Conservation (phyloP, 2,113 vertebrate genomes). For the human region DNA sequence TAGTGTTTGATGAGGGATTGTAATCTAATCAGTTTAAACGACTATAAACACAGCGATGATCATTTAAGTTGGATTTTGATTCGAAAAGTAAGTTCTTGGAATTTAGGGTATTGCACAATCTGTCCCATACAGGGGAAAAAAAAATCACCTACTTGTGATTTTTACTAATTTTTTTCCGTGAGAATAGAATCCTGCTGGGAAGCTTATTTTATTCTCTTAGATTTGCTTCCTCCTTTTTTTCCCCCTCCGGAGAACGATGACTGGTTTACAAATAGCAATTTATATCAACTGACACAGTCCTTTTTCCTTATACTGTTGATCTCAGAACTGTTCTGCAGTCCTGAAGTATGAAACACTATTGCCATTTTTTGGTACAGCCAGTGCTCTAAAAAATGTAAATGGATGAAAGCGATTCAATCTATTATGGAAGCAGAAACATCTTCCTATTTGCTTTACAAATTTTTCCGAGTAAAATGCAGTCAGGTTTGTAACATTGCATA, state of each 20-base stretch:
- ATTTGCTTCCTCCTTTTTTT: not conserved
- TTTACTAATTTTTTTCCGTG: not conserved
- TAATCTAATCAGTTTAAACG: not conserved
- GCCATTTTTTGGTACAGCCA: conserved; percentile 30
- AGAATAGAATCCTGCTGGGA: not conserved
- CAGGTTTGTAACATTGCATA: conserved; percentile 11
- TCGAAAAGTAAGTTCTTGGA: not conserved
- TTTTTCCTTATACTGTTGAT: conserved; percentile 54
- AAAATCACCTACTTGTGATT: not conserved
- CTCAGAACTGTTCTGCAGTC: conserved; percentile 38
- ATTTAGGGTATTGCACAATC: not conserved
- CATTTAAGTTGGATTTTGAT: conserved; percentile 16
- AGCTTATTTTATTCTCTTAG: conserved; percentile 23
- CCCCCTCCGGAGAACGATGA: not conserved
- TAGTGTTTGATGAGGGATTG: not conserved
- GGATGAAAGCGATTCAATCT: conserved; percentile 41
- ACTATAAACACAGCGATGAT: not conserved
- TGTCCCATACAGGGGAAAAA: not conserved
- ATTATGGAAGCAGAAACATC: conserved; percentile 41
- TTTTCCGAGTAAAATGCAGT: conserved; percentile 44
- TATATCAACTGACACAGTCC: not conserved
- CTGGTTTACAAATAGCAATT: conserved; percentile 57
- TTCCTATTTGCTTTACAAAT: conserved; percentile 55
- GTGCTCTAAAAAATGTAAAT: conserved; percentile 51
- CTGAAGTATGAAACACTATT: conserved; percentile 49